Conservation (phyloP, 2,888 invertebrate genomes). For the Caenorhabditis macrosperma region DNA sequence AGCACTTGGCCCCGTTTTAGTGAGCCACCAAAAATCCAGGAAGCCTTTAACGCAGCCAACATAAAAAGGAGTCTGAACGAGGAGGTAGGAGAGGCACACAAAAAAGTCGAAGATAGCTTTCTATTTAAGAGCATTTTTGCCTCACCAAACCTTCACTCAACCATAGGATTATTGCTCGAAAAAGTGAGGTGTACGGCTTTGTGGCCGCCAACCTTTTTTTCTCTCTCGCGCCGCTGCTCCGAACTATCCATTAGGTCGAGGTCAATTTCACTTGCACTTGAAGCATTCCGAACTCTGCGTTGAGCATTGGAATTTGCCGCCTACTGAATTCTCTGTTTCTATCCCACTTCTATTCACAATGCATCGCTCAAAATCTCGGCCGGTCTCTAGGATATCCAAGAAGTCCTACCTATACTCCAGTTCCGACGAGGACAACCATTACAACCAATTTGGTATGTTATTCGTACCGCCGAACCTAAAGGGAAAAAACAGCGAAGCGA, state of each 20-base stretch:
- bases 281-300: conserved; percentile 32
- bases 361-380: conserved; percentile 55
- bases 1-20: conserved; percentile 50
- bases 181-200: conserved; percentile 59
- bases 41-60: conserved; percentile 57
- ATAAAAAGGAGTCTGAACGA: conserved; percentile 53
- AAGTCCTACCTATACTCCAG: conserved; percentile 57
- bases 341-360: neutral
- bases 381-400: conserved; percentile 49
- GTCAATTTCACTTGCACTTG: conserved; percentile 55
- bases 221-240: conserved; percentile 49
- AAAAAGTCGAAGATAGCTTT: conserved; percentile 62
- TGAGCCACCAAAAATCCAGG: conserved; percentile 57
- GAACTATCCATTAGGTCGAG: conserved; percentile 46
- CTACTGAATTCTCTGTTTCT: neutral
- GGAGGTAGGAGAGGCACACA: conserved; percentile 47
- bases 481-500: neutral
- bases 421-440: conserved; percentile 56
- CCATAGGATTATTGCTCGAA: conserved; percentile 62
- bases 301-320: neutral
- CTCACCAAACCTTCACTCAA: conserved; percentile 59
- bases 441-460: conserved; percentile 52
- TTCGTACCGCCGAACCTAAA: neutral
- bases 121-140: conserved; percentile 63
- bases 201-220: conserved; percentile 48